phyloP scores from a whole-genome alignment of 2,888 invertebrate genomes.

The Anarsia innoxiella region DNA sequence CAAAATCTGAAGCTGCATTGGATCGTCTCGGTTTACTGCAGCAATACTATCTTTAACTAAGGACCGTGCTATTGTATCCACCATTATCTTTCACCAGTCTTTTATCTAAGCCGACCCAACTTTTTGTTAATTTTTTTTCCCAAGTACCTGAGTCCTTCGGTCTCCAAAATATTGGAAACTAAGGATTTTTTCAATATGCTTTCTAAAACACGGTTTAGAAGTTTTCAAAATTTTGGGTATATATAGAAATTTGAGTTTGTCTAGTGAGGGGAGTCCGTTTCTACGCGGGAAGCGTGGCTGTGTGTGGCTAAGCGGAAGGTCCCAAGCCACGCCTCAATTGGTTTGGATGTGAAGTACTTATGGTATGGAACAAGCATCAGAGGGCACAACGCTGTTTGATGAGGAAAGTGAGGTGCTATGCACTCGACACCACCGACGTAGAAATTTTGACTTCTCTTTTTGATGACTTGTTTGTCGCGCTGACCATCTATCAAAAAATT shows the following conservation, averaged over 20 bases:
- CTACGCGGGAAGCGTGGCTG: conserved; percentile 54
- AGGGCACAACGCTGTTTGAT: conserved; percentile 39
- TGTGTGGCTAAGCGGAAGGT: conserved; percentile 13
- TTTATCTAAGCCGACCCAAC: too few species aligned
- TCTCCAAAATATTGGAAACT: neutral
- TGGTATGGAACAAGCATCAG: conserved; percentile 46
- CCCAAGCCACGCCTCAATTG: conserved; percentile 33
- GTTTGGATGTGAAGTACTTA: conserved; percentile 49
- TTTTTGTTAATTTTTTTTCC: neutral
- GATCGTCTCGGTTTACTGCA: too few species aligned
- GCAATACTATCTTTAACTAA: too few species aligned
- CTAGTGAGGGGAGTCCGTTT: conserved; percentile 50
- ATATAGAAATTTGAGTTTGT: conserved; percentile 20
- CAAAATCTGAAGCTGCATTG: too few species aligned
- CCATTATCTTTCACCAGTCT: too few species aligned
- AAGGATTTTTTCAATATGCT: conserved; percentile 38
- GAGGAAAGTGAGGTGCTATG: conserved; percentile 57
- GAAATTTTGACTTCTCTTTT: conserved; percentile 65
- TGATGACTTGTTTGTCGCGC: neutral
- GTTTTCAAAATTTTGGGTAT: conserved; percentile 30
- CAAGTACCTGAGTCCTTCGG: neutral
- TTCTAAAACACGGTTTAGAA: conserved; percentile 44
- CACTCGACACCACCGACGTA: conserved; percentile 62
- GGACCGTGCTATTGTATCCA: too few species aligned
- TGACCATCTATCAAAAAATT: too few species aligned